A percentile compares a stretch with the other conserved stretches of the same genome.
Conservation (phyloP, 1,140 invertebrate genomes). For the Zaprionus taronus region DNA sequence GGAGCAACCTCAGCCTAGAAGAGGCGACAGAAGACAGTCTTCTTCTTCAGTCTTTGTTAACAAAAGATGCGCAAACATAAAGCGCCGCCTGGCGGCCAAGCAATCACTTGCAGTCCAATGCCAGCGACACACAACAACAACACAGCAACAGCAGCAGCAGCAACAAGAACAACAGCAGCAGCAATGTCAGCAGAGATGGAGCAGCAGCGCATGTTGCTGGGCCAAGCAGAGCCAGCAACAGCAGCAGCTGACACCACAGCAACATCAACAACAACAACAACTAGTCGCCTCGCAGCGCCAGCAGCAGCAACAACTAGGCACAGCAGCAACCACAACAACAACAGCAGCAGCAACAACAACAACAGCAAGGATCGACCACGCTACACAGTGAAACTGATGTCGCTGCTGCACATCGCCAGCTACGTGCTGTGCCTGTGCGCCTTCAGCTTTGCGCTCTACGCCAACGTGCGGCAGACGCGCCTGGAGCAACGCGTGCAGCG, state of each 20-base stretch:
- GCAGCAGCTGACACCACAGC: conserved; percentile 23
- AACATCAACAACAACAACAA: conserved; percentile 25
- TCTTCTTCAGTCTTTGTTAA: conserved; percentile 18
- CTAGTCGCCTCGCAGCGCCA: conserved; percentile 67
- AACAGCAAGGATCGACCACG: conserved; percentile 56
- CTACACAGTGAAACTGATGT: conserved; percentile 60
- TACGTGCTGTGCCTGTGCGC: conserved; percentile 81
- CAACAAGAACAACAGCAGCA: conserved; percentile 23
- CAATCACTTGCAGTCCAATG: conserved; percentile 53
- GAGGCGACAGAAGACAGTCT: conserved; percentile 9
- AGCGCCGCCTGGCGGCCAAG: conserved; percentile 70
- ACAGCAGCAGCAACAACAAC: conserved; percentile 10
- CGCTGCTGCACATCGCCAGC: conserved; percentile 75
- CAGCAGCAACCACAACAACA: conserved; percentile 33
- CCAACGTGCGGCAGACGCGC: conserved; percentile 76
- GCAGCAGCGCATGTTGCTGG: conserved; percentile 58
- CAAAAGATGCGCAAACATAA: conserved; percentile 72
- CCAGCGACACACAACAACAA: conserved; percentile 61
- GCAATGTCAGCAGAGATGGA: conserved; percentile 44
- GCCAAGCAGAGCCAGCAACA: conserved; percentile 42
- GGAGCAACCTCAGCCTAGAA: conserved; percentile 19
- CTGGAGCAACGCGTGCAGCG: conserved; percentile 73
- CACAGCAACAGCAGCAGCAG: conserved; percentile 30
- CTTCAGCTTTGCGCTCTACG: conserved; percentile 77
- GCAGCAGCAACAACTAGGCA: conserved; percentile 16